These are phyloP conservation scores for Columba janthina DNA, from an alignment of 2,113 vertebrate species.

Conservation along the genomic window DNA sequence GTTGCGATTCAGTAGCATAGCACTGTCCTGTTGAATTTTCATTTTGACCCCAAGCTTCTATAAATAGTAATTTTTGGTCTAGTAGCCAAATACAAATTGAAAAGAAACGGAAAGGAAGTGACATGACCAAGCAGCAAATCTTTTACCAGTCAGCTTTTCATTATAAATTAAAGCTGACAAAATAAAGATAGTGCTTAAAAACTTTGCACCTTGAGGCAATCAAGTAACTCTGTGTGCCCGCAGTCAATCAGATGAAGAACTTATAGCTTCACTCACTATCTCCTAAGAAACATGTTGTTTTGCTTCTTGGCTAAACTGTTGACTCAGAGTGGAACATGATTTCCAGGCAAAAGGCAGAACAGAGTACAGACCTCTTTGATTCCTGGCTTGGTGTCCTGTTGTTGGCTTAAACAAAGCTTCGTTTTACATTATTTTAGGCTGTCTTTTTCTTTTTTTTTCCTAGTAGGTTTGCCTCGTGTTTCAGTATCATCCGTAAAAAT, in stretches of 20 bases:
- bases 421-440: neutral
- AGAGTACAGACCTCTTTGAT: neutral
- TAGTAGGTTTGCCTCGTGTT: neutral
- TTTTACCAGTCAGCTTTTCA: neutral
- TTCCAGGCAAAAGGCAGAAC: slow-evolving; percentile 4
- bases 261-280: neutral
- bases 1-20: neutral
- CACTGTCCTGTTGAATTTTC: neutral
- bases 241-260: neutral
- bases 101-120: neutral
- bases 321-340: neutral
- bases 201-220: neutral
- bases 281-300: neutral
- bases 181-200: neutral
- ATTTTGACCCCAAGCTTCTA: neutral
- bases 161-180: neutral
- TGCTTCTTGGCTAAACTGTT: neutral
- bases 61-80: neutral
- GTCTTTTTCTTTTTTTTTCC: neutral
- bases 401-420: neutral
- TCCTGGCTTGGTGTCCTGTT: neutral
- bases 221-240: rapidly evolving
- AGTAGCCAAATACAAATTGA: neutral
- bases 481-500: slow-evolving; percentile 38
- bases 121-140: rapidly evolving